Conservation (phyloP, 2,888 invertebrate species). For the Cephus pygmeus region DNA sequence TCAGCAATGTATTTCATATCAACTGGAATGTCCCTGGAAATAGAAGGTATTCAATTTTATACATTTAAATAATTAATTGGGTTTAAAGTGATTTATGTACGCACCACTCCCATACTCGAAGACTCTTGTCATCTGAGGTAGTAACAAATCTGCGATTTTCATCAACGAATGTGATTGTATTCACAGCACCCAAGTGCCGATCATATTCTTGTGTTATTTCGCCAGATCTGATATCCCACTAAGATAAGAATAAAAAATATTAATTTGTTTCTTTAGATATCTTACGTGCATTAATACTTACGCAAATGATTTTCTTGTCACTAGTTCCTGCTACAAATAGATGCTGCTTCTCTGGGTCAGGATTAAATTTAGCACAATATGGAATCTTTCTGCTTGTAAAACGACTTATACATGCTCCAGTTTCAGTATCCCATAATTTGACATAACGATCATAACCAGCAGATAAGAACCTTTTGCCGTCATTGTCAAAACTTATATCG, state of each 20-base stretch:
- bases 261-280: neutral
- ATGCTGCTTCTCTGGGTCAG: conserved; percentile 96
- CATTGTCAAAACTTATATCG: conserved; percentile 95
- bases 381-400: conserved; percentile 98
- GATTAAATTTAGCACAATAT: conserved; percentile 98
- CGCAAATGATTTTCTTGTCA: conserved; percentile 99
- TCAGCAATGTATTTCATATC: conserved; percentile 99
- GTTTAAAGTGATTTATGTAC: conserved; percentile 5
- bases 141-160: conserved; percentile 98
- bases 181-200: conserved; percentile 97
- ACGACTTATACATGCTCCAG: conserved; percentile 84
- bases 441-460: conserved; percentile 98
- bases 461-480: conserved; percentile 91
- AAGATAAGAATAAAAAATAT: conserved; percentile 46
- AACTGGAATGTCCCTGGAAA: conserved; percentile 84
- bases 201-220: conserved; percentile 99
- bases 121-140: conserved; percentile 98
- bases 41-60: conserved; percentile 13
- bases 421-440: conserved; percentile 99
- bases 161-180: conserved; percentile 99
- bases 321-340: conserved; percentile 98
- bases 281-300: conserved; percentile 68
- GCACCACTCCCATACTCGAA: conserved; percentile 98
- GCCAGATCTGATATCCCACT: conserved; percentile 97
- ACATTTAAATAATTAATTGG: conserved; percentile 5